phyloP scores from a whole-genome alignment of 2,113 vertebrate genomes.

The Poicephalus gulielmi region DNA sequence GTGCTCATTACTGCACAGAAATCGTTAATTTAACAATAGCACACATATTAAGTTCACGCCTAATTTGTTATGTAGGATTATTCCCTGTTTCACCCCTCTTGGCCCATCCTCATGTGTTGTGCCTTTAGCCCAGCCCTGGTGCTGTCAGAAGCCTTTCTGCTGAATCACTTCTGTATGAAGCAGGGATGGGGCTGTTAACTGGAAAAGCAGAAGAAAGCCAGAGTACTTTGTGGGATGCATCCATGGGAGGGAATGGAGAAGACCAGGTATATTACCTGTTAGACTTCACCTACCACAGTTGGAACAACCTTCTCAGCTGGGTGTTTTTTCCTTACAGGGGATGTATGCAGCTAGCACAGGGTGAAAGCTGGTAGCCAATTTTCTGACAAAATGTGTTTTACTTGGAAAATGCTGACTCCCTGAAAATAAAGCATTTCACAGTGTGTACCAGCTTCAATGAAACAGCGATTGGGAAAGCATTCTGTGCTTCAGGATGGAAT shows the following conservation, averaged over 20 bases:
- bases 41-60: background rate
- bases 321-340: background rate
- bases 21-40: background rate
- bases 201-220: background rate
- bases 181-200: background rate
- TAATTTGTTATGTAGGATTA: background rate
- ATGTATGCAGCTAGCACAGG: background rate
- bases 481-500: background rate
- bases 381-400: background rate
- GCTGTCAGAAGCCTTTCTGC: background rate
- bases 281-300: background rate
- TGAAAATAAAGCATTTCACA: background rate
- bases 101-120: accelerated
- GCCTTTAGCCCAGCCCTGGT: background rate
- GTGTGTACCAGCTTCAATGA: background rate
- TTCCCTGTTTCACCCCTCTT: background rate
- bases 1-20: background rate
- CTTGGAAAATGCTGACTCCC: background rate
- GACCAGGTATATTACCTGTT: background rate
- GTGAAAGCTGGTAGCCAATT: background rate
- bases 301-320: background rate
- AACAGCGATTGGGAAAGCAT: background rate
- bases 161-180: background rate
- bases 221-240: background rate
- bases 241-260: background rate